Base-by-base conservation (phyloP, 2,113 vertebrate genomes). In the Argyrosomus japonicus region DNA sequence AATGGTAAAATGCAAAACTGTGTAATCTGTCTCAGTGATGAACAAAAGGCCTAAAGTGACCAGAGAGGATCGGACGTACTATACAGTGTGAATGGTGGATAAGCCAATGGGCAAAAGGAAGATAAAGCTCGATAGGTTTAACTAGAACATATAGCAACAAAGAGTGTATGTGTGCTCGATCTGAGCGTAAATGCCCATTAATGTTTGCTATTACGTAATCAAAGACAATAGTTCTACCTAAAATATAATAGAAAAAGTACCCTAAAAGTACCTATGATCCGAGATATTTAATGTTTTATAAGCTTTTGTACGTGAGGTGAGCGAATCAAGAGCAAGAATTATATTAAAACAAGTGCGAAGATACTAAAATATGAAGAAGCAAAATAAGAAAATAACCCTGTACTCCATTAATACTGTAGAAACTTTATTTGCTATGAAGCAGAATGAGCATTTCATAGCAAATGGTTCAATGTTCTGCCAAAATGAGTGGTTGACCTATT, bases 1-100 rank as follows among this genome's bases (percentile, higher is more conserved):
- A 62, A 75, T 47, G n/a, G 48, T 88, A 81, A 92, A 91, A 94
- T 92, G 93, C 89, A 92, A 94, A 94, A 53, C 77, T 4, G 18
- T 43, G 50, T 87, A 61, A 88, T 88, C 87, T 85, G 14, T 77
- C 57, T 70, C 23, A 18, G 64, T 3, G n/a, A 13, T 51, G 76
- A 81, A 92, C 89, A 91, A 93, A 89, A 83, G 90, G 70, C 69
- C n/a, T 25, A 47, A 45, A 82, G 85, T 77, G 69, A 60, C 73
- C 58, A 40, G 36, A n/a, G 65, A 45, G 15, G 43, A 50, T 86
- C 21, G 4, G 45, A 73, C 27, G n/a, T 79, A 83, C 62, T 57
- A 62, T 27, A 3, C 32, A 2, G 7, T 11, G 6, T 87, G 57
- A 88, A 43, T 67, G 18, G 43, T 13, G 32, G 74, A 86, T 87